A percentile compares a stretch with the other conserved stretches of the same genome.
These are phyloP conservation scores for Felis chaus DNA, from an alignment of 2,113 vertebrate species.

Conservation along the genomic window DNA sequence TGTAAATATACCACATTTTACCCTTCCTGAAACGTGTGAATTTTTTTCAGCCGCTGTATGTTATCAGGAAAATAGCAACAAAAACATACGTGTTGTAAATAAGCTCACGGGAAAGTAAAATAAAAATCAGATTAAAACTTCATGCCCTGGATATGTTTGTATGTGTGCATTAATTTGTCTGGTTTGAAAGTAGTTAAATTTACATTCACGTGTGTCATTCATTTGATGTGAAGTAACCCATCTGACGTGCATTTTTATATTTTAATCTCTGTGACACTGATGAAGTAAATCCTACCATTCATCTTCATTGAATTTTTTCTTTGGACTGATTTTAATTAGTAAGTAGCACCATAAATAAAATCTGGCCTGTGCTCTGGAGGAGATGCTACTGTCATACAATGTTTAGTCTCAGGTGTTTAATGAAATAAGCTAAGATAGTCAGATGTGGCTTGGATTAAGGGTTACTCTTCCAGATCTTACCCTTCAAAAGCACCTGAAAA, in stretches of 20 bases:
- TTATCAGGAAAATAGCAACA: neutral
- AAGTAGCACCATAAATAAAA: neutral
- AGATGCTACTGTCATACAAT: neutral
- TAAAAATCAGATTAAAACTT: neutral
- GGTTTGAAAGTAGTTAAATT: conserved; percentile 30
- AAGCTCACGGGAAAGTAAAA: conserved; percentile 19
- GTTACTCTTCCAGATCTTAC: neutral
- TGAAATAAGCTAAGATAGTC: neutral
- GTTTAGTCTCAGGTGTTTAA: neutral
- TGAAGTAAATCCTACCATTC: conserved; percentile 14
- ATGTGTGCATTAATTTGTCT: neutral
- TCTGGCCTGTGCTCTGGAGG: neutral
- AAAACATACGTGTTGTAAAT: neutral
- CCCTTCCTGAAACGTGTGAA: neutral
- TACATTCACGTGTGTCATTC: neutral
- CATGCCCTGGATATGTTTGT: neutral
- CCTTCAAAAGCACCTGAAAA: neutral
- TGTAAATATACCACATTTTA: neutral
- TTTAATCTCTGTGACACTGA: conserved; percentile 44
- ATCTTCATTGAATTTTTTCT: conserved; percentile 13
- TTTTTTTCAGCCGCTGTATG: neutral
- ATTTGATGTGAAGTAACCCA: conserved; percentile 17
- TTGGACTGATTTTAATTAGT: conserved; percentile 16
- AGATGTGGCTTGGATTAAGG: neutral
- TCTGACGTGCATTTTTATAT: neutral